Conservation (phyloP, 2,888 invertebrate genomes). For the Loripinus fragilis region DNA sequence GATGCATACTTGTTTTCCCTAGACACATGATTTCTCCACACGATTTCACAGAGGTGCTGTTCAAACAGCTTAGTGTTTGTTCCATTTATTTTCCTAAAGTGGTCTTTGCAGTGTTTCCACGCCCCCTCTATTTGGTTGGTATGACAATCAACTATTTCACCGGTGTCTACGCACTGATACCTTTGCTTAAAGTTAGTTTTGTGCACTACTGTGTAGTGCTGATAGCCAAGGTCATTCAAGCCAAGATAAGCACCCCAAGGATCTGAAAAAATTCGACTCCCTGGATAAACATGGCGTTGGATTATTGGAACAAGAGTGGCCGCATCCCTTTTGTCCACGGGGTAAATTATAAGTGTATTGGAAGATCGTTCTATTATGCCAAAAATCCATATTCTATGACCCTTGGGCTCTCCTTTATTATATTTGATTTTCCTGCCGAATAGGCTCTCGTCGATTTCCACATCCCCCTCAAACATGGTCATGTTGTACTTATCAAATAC, state of each 20-base stretch:
- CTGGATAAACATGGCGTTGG: not conserved
- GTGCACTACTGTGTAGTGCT: not conserved
- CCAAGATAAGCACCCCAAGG: not conserved
- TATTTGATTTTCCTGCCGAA: constrained; percentile 24
- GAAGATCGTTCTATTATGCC: not conserved
- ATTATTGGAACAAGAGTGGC: not conserved
- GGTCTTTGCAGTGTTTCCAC: constrained; percentile 5
- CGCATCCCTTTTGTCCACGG: constrained; percentile 12
- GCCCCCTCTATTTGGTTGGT: constrained; percentile 4
- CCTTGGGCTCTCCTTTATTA: constrained; percentile 13
- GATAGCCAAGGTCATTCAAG: not conserved
- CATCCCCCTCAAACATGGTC: constrained; percentile 16
- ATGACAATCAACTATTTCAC: not conserved
- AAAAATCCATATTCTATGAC: constrained; percentile 15
- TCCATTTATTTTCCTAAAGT: not conserved
- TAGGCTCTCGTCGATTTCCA: constrained; percentile 22
- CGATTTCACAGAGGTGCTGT: not conserved
- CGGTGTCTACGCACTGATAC: not conserved
- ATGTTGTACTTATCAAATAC: constrained; percentile 10
- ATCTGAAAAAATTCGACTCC: not conserved
- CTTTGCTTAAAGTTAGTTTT: not conserved
- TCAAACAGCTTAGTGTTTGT: not conserved
- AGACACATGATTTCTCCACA: constrained; percentile 4
- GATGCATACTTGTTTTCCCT: not conserved
- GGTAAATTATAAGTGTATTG: constrained; percentile 18